phyloP scores from a whole-genome alignment of 2,888 invertebrate genomes.

The Megamerina dolium region DNA sequence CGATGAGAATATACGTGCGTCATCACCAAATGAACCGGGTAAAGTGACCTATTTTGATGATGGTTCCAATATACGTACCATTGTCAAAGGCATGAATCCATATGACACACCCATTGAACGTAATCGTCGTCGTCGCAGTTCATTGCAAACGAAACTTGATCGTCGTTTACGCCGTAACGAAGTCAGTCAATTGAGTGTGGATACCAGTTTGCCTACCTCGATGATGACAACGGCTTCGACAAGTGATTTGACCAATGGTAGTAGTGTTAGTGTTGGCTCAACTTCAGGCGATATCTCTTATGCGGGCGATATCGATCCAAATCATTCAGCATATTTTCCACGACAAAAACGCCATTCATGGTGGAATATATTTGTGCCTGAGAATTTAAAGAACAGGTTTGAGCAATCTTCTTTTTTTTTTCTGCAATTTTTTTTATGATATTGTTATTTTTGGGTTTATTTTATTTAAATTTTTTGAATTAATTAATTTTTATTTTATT shows the following conservation, averaged over 20 bases:
- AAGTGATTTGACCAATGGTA: constrained; percentile 24
- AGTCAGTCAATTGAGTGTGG: constrained; percentile 30
- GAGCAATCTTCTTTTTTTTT: background rate
- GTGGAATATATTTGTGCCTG: constrained; percentile 85
- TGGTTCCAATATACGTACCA: constrained; percentile 31
- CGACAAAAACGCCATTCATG: constrained; percentile 72
- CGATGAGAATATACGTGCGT: constrained; percentile 41
- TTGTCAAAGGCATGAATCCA: constrained; percentile 30
- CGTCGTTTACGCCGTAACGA: constrained; percentile 47
- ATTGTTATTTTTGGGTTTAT: background rate
- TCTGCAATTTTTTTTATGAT: background rate
- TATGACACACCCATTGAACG: constrained; percentile 40
- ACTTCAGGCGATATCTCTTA: constrained; percentile 28
- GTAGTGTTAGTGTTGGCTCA: constrained; percentile 27
- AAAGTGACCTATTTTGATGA: constrained; percentile 42
- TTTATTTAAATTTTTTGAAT: background rate
- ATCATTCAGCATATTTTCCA: constrained; percentile 40
- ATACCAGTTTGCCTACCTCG: constrained; percentile 24
- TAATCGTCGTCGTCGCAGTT: constrained; percentile 46
- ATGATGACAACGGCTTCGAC: constrained; percentile 19
- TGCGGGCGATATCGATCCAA: constrained; percentile 33
- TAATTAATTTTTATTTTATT: background rate
- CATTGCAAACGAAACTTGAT: constrained; percentile 47
- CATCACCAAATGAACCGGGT: constrained; percentile 41
- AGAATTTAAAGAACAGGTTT: constrained; percentile 65